Evolutionary conservation across 1,140 invertebrate genomes (phyloP).

Genomic region (Drosophila elegans): DNA sequence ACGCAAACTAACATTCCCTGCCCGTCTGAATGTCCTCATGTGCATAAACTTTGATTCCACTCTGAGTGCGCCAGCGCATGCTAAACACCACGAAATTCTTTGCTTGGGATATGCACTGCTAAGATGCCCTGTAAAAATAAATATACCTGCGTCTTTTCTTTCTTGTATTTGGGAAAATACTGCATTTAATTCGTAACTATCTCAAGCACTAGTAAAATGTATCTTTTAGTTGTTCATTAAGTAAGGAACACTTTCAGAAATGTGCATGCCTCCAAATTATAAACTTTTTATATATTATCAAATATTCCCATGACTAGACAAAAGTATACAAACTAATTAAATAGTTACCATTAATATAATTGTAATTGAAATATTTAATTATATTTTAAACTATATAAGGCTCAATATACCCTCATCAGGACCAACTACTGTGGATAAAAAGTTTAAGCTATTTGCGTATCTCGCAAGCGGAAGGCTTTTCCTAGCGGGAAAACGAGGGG

Average conservation of each 20-base stretch:
- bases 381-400: neutral
- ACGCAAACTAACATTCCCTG: constrained; percentile 29
- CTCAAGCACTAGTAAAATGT: too few relatives aligned
- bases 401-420: constrained; percentile 2
- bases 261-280: too few relatives aligned
- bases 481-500: constrained; percentile 1
- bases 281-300: too few relatives aligned
- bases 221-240: too few relatives aligned
- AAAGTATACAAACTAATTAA: too few relatives aligned
- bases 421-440: constrained; percentile 25
- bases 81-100: constrained; percentile 37
- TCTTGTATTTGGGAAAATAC: too few relatives aligned
- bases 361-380: too few relatives aligned
- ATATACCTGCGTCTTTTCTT: neutral
- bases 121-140: neutral
- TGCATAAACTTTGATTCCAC: constrained; percentile 79
- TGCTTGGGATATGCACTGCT: too few relatives aligned
- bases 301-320: too few relatives aligned
- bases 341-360: too few relatives aligned
- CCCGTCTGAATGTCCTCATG: constrained; percentile 27
- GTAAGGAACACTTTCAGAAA: too few relatives aligned
- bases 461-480: constrained; percentile 29
- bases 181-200: too few relatives aligned
- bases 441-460: constrained; percentile 63
- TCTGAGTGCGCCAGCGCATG: constrained; percentile 63